Conservation (phyloP, 2,797 vertebrate species). For the Pipistrellus pipistrellus region DNA sequence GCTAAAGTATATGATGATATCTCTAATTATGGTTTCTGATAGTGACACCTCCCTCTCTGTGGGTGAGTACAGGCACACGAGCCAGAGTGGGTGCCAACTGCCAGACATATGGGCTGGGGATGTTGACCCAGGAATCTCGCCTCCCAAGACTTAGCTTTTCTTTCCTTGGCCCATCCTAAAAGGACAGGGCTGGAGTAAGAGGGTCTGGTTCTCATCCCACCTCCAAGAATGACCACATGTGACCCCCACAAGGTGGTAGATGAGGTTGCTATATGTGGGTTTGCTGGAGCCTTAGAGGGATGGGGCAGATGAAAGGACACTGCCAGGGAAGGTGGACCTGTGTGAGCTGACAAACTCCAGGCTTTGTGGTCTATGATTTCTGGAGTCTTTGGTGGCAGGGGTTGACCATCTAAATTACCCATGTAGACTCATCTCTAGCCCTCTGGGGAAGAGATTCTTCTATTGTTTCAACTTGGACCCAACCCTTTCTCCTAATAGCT, state of each 20-base stretch:
- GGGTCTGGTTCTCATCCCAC: neutral
- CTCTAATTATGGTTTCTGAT: constrained; percentile 79
- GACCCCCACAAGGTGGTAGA: neutral
- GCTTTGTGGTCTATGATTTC: neutral
- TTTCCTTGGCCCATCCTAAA: constrained; percentile 20
- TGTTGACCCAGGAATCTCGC: constrained; percentile 70
- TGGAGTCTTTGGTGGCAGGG: neutral
- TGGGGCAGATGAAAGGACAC: neutral
- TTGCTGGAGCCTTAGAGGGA: neutral
- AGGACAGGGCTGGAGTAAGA: constrained; percentile 30
- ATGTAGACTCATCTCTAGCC: neutral
- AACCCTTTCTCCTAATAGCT: neutral
- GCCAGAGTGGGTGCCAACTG: constrained; percentile 67
- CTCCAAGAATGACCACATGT: neutral
- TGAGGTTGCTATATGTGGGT: neutral
- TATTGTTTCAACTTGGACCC: neutral
- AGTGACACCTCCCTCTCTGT: constrained; percentile 72
- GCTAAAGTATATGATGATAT: constrained; percentile 66
- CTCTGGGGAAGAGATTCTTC: neutral
- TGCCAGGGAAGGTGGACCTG: neutral
- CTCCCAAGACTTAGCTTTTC: constrained; percentile 32
- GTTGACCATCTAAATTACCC: neutral
- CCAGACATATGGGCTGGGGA: constrained; percentile 57
- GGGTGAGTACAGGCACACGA: constrained; percentile 76
- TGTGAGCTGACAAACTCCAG: neutral